Evolutionary conservation across 2,797 vertebrate species (phyloP), one percentile per base, ranked within the genome.

Genomic region (Myotis findleyi): DNA sequence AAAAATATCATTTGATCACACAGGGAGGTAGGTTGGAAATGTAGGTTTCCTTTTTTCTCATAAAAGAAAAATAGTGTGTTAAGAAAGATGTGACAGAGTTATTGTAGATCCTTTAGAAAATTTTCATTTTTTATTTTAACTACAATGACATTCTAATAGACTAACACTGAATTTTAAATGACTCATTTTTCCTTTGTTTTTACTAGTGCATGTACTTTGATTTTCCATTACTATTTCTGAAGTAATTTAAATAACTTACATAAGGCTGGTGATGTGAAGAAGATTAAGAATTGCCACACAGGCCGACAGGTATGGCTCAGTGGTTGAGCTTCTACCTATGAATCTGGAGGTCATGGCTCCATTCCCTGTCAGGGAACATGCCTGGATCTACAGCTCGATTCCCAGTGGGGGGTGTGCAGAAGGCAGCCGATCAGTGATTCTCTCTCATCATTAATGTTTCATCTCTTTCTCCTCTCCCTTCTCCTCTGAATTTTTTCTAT

Each of bases 171-270:
- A 30, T 79, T 87, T 92, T 21, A 89, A 96, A 66, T 59, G 23
- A 27, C 7, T 93, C 16, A 0, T 1, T 38, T 93, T 96, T 38
- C 10, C 3, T 91, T 88, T 81, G 25, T 27, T 93, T 95, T 71
- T 76, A 69, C 11, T 84, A 69, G 6, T 89, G 30, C 3, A 1
- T 87, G 2, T 59, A 76, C 8, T 93, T 88, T 69, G 25, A 84
- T 73, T 71, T 93, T 95, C 21, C 2, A 80, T 47, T 84, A 36
- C 25, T 3, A 44, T 75, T 57, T 89, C 30, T 33, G 68, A 89
- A 84, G 12, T 33, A 81, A 41, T 93, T 87, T 55, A 83, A 87
- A 57, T 87, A 93, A 59, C 13, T 41, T 93, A 27, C 25, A 79
- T 38, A 20, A 3, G 21, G 6, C 7, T 64, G 11, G 11, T 38